A percentile compares a stretch with the other conserved stretches of the same genome.
These are phyloP conservation scores for Gymnogyps californianus DNA, from an alignment of 2,113 vertebrate species.

Conservation along the genomic window DNA sequence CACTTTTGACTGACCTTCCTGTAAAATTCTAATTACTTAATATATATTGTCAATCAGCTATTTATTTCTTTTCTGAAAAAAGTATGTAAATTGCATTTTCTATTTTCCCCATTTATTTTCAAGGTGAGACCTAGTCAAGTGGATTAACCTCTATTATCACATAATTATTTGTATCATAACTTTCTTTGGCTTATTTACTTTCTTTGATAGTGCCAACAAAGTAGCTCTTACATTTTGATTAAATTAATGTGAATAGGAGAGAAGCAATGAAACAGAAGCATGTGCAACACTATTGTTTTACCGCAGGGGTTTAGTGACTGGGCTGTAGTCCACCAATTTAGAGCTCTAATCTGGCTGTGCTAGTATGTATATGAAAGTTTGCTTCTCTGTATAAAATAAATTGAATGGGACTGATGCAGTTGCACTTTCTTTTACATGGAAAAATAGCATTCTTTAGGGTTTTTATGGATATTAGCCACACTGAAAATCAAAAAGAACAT, in stretches of 20 bases:
- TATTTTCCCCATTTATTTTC: background rate
- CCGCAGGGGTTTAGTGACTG: conserved; percentile 38
- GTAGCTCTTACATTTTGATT: conserved; percentile 47
- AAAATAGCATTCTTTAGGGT: background rate
- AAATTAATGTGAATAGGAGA: conserved; percentile 51
- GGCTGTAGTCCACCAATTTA: conserved; percentile 52
- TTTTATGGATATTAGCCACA: background rate
- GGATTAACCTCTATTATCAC: background rate
- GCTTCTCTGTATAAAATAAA: conserved; percentile 49
- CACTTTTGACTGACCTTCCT: background rate
- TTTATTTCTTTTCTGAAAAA: background rate
- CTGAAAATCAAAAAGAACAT: background rate
- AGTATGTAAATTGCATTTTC: background rate
- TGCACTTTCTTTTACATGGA: background rate
- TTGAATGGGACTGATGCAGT: conserved; percentile 3
- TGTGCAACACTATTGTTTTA: conserved; percentile 26
- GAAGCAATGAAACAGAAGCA: conserved; percentile 49
- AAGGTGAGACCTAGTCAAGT: background rate
- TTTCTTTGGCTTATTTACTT: conserved; percentile 28
- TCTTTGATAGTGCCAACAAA: conserved; percentile 36
- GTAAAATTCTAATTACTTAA: background rate
- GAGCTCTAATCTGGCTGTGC: conserved; percentile 26
- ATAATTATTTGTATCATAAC: background rate
- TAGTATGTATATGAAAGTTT: conserved; percentile 2
- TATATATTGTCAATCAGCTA: background rate